A percentile compares a stretch with the other conserved stretches of the same genome.
Conservation (phyloP, 2,888 invertebrate genomes). For the Chrysolina haemoptera region DNA sequence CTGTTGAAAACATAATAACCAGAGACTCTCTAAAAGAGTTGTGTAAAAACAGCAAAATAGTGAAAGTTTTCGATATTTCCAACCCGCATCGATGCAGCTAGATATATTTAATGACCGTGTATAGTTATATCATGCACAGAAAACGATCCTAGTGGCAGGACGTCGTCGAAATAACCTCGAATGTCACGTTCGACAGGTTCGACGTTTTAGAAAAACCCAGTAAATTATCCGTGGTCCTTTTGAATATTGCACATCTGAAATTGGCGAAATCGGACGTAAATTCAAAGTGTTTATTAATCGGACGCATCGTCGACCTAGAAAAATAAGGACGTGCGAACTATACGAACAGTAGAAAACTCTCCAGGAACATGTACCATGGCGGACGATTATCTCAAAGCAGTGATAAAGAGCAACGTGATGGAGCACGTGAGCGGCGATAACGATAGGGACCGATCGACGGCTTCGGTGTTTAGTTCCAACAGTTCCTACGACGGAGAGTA, state of each 20-base stretch:
- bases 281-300: conserved; percentile 21
- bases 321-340: neutral
- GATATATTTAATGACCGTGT: neutral
- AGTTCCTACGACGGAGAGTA: conserved; percentile 53
- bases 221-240: conserved; percentile 46
- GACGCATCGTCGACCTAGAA: conserved; percentile 15
- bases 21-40: neutral
- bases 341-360: neutral
- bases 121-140: neutral
- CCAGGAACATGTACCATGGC: conserved; percentile 52
- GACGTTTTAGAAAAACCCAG: conserved; percentile 43
- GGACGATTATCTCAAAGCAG: conserved; percentile 62
- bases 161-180: conserved; percentile 38
- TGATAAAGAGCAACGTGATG: conserved; percentile 60
- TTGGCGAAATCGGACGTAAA: neutral
- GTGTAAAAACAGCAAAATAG: neutral
- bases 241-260: conserved; percentile 5
- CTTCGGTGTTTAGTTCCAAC: conserved; percentile 48
- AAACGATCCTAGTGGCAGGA: conserved; percentile 34
- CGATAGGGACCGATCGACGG: conserved; percentile 43
- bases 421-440: conserved; percentile 46
- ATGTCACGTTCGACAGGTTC: conserved; percentile 46
- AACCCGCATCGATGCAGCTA: neutral
- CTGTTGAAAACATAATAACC: too few species aligned
- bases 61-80: neutral